Evolutionary conservation across 2,888 invertebrate species (phyloP), one percentile per base, ranked within the genome.

Genomic region (Drosophila maculinotata): DNA sequence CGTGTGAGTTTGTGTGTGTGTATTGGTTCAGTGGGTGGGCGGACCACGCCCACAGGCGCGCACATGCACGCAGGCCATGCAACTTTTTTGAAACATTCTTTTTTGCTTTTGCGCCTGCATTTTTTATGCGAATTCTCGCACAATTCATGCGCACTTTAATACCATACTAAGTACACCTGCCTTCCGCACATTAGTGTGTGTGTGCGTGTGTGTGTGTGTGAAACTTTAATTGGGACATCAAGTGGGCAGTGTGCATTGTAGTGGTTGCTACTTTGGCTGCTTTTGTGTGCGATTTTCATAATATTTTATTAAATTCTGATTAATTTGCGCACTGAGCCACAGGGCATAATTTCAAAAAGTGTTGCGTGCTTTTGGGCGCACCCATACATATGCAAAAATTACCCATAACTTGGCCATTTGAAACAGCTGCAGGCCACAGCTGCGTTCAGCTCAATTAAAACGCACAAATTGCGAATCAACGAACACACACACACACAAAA

Each of bases 261-360:
- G 47, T 58, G 66, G 54, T 41, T 63, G 57, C 72, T 39, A 28
- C 36, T 35, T 39, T 14, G 3, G 3, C 8, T 20, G 42, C 76
- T 56, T 59, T 69, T 59, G 59, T 57, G 33, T 58, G 45, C 59
- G 47, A 67, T 60, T 75, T 65, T 69, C 68, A 87, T 87, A 87
- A 81, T 84, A 87, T 84, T 87, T 87, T 84, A 81, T 81, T 81
- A 84, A 81, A 87, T 87, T 81, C 64, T 84, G 87, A 81, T 81
- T 81, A 87, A 81, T 81, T 84, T 84, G 14, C 62, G 12, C 39
- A 41, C 14, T 14, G 7, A 7, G 69, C 73, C 53, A 42, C 54
- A 20, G n/a, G 51, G 75, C 52, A n/a, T 6, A 45, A 57, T 48
- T 38, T 42, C 41, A 56, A 60, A 67, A 74, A 65, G 45, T 62